Evolutionary conservation across 2,113 vertebrate genomes (phyloP).

Genomic region (Leuciscus idus): DNA sequence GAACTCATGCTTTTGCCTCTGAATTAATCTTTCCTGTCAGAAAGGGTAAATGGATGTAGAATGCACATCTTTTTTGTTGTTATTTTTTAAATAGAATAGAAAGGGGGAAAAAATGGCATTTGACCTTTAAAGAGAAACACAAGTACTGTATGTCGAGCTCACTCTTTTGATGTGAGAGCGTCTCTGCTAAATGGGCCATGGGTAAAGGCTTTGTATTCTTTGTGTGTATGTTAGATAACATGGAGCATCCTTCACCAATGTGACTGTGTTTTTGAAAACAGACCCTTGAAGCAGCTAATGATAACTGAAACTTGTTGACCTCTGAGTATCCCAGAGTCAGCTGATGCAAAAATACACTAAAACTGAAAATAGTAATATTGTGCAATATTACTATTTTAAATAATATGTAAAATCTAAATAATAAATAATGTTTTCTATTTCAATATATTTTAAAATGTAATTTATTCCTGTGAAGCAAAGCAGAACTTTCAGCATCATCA

Average conservation of each 20-base stretch:
- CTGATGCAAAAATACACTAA: no score
- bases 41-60: constrained; percentile 67
- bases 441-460: no score
- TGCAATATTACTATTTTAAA: no score
- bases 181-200: constrained; percentile 8
- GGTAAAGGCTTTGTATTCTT: constrained; percentile 27
- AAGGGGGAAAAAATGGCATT: no score
- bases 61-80: background rate
- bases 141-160: background rate
- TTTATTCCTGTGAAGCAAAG: no score
- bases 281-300: constrained; percentile 20
- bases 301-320: constrained; percentile 16
- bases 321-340: background rate
- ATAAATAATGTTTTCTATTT: no score
- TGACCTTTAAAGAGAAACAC: background rate
- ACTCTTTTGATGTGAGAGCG: constrained; percentile 19
- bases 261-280: constrained; percentile 2
- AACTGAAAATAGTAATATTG: no score
- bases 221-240: background rate
- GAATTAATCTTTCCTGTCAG: constrained; percentile 62
- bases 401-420: no score
- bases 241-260: background rate
- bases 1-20: constrained; percentile 51
- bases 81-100: background rate
- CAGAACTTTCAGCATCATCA: no score